Base-by-base conservation (phyloP, 2,888 invertebrate genomes). In the Meganola albula region DNA sequence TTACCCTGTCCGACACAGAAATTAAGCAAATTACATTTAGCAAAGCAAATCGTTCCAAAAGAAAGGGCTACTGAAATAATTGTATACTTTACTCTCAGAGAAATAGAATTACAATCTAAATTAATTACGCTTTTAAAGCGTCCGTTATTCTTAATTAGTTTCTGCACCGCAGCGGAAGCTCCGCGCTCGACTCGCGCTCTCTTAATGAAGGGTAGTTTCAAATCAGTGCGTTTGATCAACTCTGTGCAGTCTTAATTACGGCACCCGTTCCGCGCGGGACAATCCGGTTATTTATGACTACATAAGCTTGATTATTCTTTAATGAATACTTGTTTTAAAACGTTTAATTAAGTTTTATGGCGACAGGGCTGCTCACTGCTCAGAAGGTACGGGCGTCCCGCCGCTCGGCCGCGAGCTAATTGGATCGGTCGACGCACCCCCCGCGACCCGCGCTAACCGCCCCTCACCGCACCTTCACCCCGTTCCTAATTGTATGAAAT, bases 311-410 rank as follows among this genome's bases (percentile, higher is more conserved):
- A 87, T 87, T 86, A 87, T 87, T 87, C 85, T 86, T 87, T 85
- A 87, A 86, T 86, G 84, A 86, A 86, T 86, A 85, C 86, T 86
- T 85, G 87, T 87, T 86, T 87, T 86, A 85, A 86, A 86, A 83
- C 83, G 86, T 85, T 87, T 86, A 87, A 87, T 87, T 86, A 87
- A 87, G 87, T 86, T 87, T 87, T 87, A 86, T 86, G 83, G 85
- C 80, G 85, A 85, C 87, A 80, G 83, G 74, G 73, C 74, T 74
- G 79, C 74, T 71, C 69, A 63, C 72, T 64, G 69, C 68, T 63
- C 67, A 51, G 57, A 64, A 63, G 68, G 80, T 79, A 77, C 82
- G 82, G 80, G 77, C n/a, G n/a, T n/a, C 72, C 75, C 79, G 77
- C 71, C 68, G 74, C 78, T 76, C 78, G 80, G 84, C 83, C 84